phyloP scores from a whole-genome alignment of 2,888 invertebrate genomes.

The Spialia ferax region DNA sequence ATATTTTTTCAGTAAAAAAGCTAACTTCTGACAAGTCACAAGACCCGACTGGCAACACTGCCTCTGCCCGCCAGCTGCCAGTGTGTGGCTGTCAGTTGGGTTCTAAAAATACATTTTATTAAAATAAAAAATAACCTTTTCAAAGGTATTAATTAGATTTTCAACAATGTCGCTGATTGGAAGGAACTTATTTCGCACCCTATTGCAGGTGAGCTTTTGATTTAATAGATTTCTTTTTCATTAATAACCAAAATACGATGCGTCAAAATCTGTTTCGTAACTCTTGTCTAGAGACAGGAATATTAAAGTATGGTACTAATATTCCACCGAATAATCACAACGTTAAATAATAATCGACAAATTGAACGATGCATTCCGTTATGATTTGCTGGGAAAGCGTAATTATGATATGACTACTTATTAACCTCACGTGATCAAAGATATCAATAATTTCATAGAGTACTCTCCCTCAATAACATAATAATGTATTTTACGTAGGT shows the following conservation, averaged over 20 bases:
- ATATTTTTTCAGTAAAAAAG: too few relatives aligned
- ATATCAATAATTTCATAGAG: slow-evolving; percentile 20
- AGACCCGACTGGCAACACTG: background rate
- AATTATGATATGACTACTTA: slow-evolving; percentile 16
- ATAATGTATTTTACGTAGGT: background rate
- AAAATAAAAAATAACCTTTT: slow-evolving; percentile 58
- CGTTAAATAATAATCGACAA: background rate
- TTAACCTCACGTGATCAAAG: slow-evolving; percentile 52
- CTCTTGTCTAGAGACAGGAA: slow-evolving; percentile 43
- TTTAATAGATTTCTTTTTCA: slow-evolving; percentile 26
- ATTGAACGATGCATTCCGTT: too few relatives aligned
- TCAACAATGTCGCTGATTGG: slow-evolving; percentile 73
- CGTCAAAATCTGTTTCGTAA: slow-evolving; percentile 72
- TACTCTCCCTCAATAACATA: background rate
- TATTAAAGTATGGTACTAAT: background rate
- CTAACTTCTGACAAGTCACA: too few relatives aligned
- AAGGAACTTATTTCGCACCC: slow-evolving; percentile 72
- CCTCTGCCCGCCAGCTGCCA: background rate
- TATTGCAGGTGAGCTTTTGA: slow-evolving; percentile 69
- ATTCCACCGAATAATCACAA: background rate
- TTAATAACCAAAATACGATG: slow-evolving; percentile 17
- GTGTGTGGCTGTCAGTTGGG: slow-evolving; percentile 47
- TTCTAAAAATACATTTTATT: slow-evolving; percentile 68
- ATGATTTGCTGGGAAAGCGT: background rate
- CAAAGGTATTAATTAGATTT: slow-evolving; percentile 51